Conservation (phyloP, 2,113 vertebrate species). For the Eulacestoma nigropectus region DNA sequence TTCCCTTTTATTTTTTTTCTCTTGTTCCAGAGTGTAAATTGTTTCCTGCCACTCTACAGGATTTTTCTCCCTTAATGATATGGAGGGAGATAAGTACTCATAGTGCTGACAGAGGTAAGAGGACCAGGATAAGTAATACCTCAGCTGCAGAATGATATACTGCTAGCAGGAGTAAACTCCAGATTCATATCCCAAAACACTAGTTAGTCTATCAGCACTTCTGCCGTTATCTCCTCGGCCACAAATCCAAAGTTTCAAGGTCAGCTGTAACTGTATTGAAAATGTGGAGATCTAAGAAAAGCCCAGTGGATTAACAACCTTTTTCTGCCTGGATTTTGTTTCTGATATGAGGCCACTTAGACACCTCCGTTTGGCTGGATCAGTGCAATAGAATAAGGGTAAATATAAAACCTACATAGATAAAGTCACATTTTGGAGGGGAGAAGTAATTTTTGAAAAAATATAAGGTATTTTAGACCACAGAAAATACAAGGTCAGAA, state of each 20-base stretch:
- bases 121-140: conserved; percentile 59
- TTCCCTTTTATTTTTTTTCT: background rate
- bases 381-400: background rate
- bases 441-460: background rate
- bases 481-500: background rate
- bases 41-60: conserved; percentile 52
- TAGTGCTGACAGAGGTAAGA: conserved; percentile 57
- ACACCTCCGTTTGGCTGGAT: background rate
- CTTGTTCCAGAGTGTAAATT: conserved; percentile 60
- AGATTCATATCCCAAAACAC: conserved; percentile 60
- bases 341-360: background rate
- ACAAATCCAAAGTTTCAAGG: conserved; percentile 64
- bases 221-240: conserved; percentile 44
- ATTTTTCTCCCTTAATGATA: conserved; percentile 60
- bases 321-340: background rate
- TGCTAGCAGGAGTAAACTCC: conserved; percentile 37
- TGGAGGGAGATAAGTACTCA: conserved; percentile 64
- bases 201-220: conserved; percentile 52
- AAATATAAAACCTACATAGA: background rate
- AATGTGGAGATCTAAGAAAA: conserved; percentile 13
- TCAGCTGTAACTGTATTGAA: conserved; percentile 33
- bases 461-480: background rate
- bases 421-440: background rate
- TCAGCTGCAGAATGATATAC: conserved; percentile 55
- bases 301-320: background rate